Evolutionary conservation across 2,797 vertebrate species (phyloP), one percentile per base, ranked within the genome.

Genomic region (Argyrosomus regius): DNA sequence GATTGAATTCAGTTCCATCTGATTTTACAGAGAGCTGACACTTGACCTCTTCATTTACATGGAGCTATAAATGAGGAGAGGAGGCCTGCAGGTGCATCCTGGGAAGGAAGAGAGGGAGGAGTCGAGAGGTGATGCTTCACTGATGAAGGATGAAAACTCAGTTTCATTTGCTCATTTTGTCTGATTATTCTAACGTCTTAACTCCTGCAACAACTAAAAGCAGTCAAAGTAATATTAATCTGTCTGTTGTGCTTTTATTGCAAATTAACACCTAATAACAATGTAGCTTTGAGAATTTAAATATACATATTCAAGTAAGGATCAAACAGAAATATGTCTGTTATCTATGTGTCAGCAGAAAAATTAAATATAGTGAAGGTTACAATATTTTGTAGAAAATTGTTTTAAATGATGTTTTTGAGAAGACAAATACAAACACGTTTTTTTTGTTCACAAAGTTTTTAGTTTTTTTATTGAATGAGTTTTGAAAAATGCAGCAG

Each of bases 11-110:
- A 14, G 48, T 68, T 61, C 6, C 14, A n/a, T 59, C 17, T 35
- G 39, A 46, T 26, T 60, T 24, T 18, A 28, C n/a, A 0, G n/a
- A 62, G 46, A 50, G 48, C 17, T 73, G 58, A 65, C 1, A 28
- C 31, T 65, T 62, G 35, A 73, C 62, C 72, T 52, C 43, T 62
- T 64, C 20, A 63, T 83, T 85, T 88, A 49, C 71, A 84, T 82
- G 1, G 1, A 57, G 67, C 56, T 67, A 20, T 58, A 61, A 57
- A 78, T 67, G 57, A 28, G 8, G 6, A 56, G 43, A 6, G 2
- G 22, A 69, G n/a, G 41, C 14, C 59, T 74, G 61, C 85, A 88
- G 86, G 79, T 89, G 81, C 85, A 83, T 85, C 83, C 66, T 87
- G 82, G 20, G 11, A 43, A 46, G 10, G 46, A 49, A 49, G 13